Evolutionary conservation across 1,140 invertebrate species (phyloP).

Genomic region (Atta cephalotes): DNA sequence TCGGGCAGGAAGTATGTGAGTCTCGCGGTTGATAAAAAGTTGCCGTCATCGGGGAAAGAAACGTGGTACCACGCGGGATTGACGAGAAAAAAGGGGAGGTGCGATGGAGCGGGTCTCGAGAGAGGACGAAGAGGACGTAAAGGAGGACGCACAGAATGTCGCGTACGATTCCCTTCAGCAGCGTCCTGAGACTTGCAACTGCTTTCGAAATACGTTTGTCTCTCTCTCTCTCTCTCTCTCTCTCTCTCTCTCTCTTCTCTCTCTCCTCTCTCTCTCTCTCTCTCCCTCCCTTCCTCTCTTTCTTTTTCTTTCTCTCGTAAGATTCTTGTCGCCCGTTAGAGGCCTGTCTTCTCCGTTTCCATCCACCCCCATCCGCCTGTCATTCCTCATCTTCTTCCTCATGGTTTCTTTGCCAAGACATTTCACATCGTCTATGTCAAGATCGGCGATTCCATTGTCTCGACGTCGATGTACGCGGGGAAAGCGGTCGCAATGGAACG

Average conservation of each 20-base stretch:
- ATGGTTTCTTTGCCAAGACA: conserved; percentile 59
- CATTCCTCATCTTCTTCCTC: conserved; percentile 48
- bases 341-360: conserved; percentile 24
- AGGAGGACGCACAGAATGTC: conserved; percentile 21
- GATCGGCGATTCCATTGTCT: conserved; percentile 68
- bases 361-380: conserved; percentile 29
- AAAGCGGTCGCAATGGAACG: conserved; percentile 35
- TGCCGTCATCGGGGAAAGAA: conserved; percentile 48
- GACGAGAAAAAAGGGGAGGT: background rate
- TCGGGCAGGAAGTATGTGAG: conserved; percentile 74
- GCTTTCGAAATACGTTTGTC: conserved; percentile 19
- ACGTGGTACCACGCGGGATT: conserved; percentile 29
- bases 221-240: background rate
- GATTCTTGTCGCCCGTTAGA: conserved; percentile 26
- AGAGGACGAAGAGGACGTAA: conserved; percentile 21
- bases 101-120: background rate
- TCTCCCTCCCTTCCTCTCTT: background rate
- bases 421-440: conserved; percentile 58
- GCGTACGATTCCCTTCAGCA: conserved; percentile 32
- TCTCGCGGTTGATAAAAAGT: conserved; percentile 71
- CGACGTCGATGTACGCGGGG: background rate
- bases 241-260: background rate
- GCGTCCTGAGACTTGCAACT: conserved; percentile 17
- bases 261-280: background rate
- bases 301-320: background rate